Base-by-base conservation (phyloP, 2,113 vertebrate genomes). In the Trichechus manatus region DNA sequence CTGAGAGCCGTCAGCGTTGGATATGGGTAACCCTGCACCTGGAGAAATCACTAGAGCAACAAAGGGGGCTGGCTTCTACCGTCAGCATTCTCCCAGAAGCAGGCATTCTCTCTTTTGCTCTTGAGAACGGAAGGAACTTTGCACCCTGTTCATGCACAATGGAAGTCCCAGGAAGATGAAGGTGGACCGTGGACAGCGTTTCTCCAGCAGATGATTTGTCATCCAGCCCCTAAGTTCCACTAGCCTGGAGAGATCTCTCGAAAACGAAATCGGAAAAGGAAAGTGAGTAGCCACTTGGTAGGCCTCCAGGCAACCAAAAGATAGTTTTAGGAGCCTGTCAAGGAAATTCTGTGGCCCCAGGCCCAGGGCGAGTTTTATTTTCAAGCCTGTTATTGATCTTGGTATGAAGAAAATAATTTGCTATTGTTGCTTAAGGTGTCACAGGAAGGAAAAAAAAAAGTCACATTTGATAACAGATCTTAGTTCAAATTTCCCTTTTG, bases 321-420 rank as follows among this genome's bases (percentile, higher is more conserved):
- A 97, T 98, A 97, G 98, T 98, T 98, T 98, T 96, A 98, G 98
- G 98, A 98, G 98, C 97, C 98, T 98, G 98, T 98, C 98, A 98
- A 39, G 98, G 98, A 98, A 98, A 98, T 97, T 98, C 98, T 98
- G 98, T 97, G 98, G 98, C 98, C 98, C 97, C 96, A 96, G 98
- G 98, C 98, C 94, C 77, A 27, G 93, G 98, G 97, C 50, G 96
- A 98, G 98, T 97, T 98, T 98, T 98, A 98, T 98, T 98, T 98
- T 97, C 97, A 98, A 98, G 98, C 91, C 97, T 94, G 96, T 98
- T 99, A 99, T 98, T 98, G 98, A 99, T 99, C 98, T 98, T 97
- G 95, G 93, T 96, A 98, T 98, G 98, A 98, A 98, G 98, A 98
- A 98, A 98, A 98, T 98, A 98, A 98, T 98, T 98, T 98, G 98